phyloP scores from a whole-genome alignment of 2,888 invertebrate species.

The Philonicus albiceps region DNA sequence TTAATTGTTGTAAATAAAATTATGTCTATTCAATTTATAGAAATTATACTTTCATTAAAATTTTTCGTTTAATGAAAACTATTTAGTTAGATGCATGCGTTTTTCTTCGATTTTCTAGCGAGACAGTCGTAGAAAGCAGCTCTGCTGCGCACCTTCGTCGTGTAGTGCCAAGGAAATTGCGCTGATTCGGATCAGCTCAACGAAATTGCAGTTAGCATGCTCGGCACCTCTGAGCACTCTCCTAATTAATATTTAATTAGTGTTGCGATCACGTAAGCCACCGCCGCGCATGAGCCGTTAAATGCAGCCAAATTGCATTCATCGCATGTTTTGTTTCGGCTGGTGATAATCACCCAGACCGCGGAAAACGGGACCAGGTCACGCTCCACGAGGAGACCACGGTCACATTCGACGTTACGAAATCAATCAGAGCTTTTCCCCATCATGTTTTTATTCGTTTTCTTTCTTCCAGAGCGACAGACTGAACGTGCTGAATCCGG shows the following conservation, averaged over 20 bases:
- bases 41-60: background rate
- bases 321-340: background rate
- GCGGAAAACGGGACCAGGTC: background rate
- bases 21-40: too few relatives aligned
- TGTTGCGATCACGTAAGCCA: background rate
- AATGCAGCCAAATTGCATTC: background rate
- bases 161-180: background rate
- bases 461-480: background rate
- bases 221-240: background rate
- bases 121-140: background rate
- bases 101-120: background rate
- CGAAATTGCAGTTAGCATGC: background rate
- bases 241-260: background rate
- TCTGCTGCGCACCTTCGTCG: background rate
- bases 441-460: background rate
- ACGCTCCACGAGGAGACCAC: background rate
- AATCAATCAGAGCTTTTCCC: background rate
- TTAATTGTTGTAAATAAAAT: too few relatives aligned
- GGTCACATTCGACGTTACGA: background rate
- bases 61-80: background rate
- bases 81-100: background rate
- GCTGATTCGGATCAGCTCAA: background rate
- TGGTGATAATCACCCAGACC: background rate
- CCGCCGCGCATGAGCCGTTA: background rate
- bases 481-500: background rate